Percentiles rank a stretch among this genome's conserved stretches.
Conservation (phyloP, 2,113 vertebrate species). For the Ceyx cyanopectus region DNA sequence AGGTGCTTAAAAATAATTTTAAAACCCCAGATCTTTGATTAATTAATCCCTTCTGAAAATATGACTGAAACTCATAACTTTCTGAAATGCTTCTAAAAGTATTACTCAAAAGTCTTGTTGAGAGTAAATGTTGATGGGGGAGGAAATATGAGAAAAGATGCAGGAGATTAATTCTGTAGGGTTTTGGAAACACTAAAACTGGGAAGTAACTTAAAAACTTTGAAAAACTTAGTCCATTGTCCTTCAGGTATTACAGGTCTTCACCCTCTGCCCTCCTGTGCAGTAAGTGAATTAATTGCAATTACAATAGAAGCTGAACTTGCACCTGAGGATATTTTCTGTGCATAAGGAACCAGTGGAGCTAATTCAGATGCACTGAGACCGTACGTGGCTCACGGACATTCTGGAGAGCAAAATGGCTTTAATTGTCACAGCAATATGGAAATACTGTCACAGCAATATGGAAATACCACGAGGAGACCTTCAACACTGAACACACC, state of each 20-base stretch:
- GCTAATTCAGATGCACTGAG: background rate
- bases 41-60: background rate
- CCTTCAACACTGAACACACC: background rate
- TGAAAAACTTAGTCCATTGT: background rate
- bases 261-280: background rate
- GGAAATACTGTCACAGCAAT: background rate
- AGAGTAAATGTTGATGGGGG: background rate
- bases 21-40: background rate
- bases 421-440: background rate
- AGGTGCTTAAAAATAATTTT: background rate
- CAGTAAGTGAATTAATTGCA: background rate
- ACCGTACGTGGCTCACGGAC: background rate
- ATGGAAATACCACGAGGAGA: background rate
- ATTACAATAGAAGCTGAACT: background rate
- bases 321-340: background rate
- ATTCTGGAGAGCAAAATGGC: background rate
- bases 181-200: background rate
- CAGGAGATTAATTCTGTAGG: background rate
- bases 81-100: background rate
- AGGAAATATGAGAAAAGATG: background rate
- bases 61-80: background rate
- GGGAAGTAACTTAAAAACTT: background rate
- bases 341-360: background rate
- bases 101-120: background rate
- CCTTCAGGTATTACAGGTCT: background rate